Evolutionary conservation across 2,888 invertebrate genomes (phyloP).

Genomic region (Digitonthophagus gazella): DNA sequence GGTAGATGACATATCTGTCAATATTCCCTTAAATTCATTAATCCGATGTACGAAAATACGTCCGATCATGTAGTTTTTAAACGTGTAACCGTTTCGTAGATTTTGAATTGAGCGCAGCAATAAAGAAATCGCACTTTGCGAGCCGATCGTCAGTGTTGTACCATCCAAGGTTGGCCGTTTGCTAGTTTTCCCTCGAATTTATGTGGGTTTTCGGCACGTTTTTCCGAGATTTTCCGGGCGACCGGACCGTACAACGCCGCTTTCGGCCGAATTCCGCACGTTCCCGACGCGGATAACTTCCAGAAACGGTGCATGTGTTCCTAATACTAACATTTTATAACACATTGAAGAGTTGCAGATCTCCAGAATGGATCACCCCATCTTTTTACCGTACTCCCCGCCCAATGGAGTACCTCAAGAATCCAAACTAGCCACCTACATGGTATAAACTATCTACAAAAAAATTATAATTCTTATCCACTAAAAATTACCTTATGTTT

Average conservation of each 20-base stretch:
- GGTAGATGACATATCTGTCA: constrained; percentile 43
- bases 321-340: constrained; percentile 29
- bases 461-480: no score
- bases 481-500: no score
- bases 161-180: constrained; percentile 25
- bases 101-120: constrained; percentile 21
- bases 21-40: constrained; percentile 30
- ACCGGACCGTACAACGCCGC: neutral
- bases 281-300: constrained; percentile 13
- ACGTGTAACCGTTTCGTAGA: neutral
- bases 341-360: constrained; percentile 29
- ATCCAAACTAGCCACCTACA: constrained; percentile 81
- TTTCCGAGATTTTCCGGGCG: neutral
- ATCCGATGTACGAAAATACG: constrained; percentile 22
- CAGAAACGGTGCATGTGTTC: constrained; percentile 27
- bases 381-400: constrained; percentile 66
- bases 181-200: constrained; percentile 24
- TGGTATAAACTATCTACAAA: constrained; percentile 61
- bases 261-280: neutral
- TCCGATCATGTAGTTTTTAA: constrained; percentile 21
- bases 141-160: constrained; percentile 31
- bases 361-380: constrained; percentile 71
- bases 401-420: constrained; percentile 77
- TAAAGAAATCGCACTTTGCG: constrained; percentile 26
- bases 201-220: constrained; percentile 21